Evolutionary conservation across 1,140 invertebrate species (phyloP), one percentile per base, ranked within the genome.

Genomic region (Pantala flavescens): DNA sequence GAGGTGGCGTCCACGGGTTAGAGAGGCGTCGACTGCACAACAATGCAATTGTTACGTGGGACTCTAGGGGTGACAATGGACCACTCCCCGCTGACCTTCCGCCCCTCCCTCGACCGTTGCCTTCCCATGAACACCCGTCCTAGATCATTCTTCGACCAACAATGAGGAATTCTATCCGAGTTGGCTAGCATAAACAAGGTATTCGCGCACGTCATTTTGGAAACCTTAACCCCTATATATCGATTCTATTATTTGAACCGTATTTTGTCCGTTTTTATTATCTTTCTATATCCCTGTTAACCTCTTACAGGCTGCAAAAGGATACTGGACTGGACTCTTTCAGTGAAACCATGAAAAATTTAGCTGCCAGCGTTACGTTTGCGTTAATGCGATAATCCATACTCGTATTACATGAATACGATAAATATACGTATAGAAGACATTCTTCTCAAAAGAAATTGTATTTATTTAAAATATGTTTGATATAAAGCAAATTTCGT

Each of bases 1-100:
- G 49, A 63, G 49, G 49, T 63, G 49, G 49, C 49, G 49, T 63
- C 49, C 49, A 63, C 28, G 28, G 28, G 28, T 36, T 36, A 16
- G 49, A 63, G n/a, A 21, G n/a, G 49, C 49, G 49, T 63, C 49
- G 49, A 63, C 49, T 63, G 49, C 49, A 63, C 49, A 63, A 63
- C 49, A 63, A 63, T 63, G 49, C 49, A 63, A 63, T 63, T 63
- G 49, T 63, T 63, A 63, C 49, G 49, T 63, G 49, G 49, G 49
- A 63, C 49, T 63, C 49, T 21, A 63, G 49, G 16, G 49, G 49
- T 63, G 49, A 63, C 49, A 63, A 63, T 63, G 49, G 16, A 16
- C n/a, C 49, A 7, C 49, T 12, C 49, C 49, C 49, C 12, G n/a
- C 49, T 14, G 16, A 19, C 49, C 49, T 19, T 63, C 49, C 49